A percentile compares a stretch with the other conserved stretches of the same genome.
Conservation (phyloP, 2,888 invertebrate genomes). For the Mesoligia furuncula region DNA sequence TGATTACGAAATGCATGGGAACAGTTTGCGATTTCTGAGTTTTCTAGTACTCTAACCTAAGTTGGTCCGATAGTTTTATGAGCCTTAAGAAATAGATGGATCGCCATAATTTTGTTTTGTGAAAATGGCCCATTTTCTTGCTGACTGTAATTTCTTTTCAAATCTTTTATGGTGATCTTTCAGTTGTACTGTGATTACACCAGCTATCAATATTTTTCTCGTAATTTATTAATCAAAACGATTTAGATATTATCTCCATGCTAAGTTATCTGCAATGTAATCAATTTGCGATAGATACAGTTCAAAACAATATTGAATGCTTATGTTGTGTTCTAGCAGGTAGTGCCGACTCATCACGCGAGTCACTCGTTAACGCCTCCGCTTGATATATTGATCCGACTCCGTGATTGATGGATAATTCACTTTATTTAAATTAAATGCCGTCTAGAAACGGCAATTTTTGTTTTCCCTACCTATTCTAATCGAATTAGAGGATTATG, state of each 20-base stretch:
- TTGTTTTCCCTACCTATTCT: slow-evolving; percentile 19
- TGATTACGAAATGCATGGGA: too few species aligned
- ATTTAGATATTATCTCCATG: slow-evolving; percentile 32
- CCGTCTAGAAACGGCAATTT: slow-evolving; percentile 5
- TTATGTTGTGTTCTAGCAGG: slow-evolving; percentile 40
- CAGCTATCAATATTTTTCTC: neutral
- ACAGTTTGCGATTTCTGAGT: too few species aligned
- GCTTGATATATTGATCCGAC: slow-evolving; percentile 54
- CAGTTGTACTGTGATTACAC: neutral
- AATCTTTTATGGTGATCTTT: too few species aligned
- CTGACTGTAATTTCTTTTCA: too few species aligned
- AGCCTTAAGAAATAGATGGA: too few species aligned
- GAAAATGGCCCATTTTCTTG: too few species aligned
- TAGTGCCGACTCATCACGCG: slow-evolving; percentile 46
- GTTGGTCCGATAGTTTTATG: too few species aligned
- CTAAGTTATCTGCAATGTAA: slow-evolving; percentile 30
- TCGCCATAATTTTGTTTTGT: too few species aligned
- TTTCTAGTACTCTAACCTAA: too few species aligned
- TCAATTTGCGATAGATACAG: slow-evolving; percentile 37
- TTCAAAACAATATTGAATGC: slow-evolving; percentile 36
- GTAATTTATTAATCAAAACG: slow-evolving; percentile 19
- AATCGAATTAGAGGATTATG: slow-evolving; percentile 17
- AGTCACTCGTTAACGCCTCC: slow-evolving; percentile 58
- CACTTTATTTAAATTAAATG: slow-evolving; percentile 47
- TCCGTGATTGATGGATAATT: slow-evolving; percentile 53